Percentiles rank a stretch among this genome's conserved stretches.
phyloP scores from a whole-genome alignment of 2,113 vertebrate species.

The Carassius carassius region DNA sequence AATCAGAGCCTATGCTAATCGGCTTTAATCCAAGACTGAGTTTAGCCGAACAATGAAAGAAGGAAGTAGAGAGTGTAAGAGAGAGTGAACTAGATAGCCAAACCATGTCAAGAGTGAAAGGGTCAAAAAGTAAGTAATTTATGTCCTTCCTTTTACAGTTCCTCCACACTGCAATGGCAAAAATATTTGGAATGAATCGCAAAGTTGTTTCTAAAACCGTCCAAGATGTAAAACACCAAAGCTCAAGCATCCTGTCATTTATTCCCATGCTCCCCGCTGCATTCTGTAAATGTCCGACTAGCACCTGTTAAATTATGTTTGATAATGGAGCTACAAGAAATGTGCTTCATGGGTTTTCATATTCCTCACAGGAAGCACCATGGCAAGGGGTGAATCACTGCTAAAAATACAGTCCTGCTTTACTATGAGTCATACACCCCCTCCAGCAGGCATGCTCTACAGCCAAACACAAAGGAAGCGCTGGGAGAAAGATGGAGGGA shows the following conservation, averaged over 20 bases:
- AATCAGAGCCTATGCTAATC: slow-evolving; percentile 49
- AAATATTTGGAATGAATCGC: not conserved
- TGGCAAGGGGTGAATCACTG: slow-evolving; percentile 40
- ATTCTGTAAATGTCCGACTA: not conserved
- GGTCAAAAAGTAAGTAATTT: not conserved
- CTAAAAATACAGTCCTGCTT: slow-evolving; percentile 58
- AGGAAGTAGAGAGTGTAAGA: slow-evolving; percentile 46
- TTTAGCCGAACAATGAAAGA: slow-evolving; percentile 54
- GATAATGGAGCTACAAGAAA: slow-evolving; percentile 13
- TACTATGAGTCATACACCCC: slow-evolving; percentile 52
- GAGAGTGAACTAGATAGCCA: slow-evolving; percentile 14
- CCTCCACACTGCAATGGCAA: not conserved
- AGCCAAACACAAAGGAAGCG: slow-evolving; percentile 45
- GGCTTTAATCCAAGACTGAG: slow-evolving; percentile 51
- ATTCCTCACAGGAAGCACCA: slow-evolving; percentile 39
- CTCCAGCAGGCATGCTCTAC: slow-evolving; percentile 40
- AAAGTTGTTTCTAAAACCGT: not conserved
- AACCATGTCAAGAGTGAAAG: not conserved
- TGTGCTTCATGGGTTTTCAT: slow-evolving; percentile 23
- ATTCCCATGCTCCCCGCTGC: not conserved
- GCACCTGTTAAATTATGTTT: slow-evolving; percentile 44
- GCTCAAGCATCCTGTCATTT: slow-evolving; percentile 16
- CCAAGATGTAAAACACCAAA: not conserved
- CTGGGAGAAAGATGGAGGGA: slow-evolving; percentile 25
- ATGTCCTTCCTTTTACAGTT: not conserved